Evolutionary conservation across 2,888 invertebrate species (phyloP), one percentile per base, ranked within the genome.

Genomic region (Stenolophus ochropezus): DNA sequence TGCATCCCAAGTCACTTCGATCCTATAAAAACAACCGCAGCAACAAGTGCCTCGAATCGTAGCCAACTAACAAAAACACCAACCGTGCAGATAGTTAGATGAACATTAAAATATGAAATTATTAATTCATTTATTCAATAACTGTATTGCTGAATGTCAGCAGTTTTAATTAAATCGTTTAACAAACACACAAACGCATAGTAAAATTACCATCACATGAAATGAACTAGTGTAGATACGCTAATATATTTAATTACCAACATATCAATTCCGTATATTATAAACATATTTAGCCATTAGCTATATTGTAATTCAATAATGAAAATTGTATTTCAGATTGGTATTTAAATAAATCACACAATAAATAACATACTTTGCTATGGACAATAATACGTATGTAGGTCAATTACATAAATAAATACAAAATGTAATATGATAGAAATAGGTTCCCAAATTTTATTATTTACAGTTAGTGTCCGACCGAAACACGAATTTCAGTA

Each of bases 1-100:
- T 65, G 65, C 65, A 65, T 65, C 20, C 27, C 6, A 65, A 33
- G 16, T 20, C 11, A 65, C 27, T 65, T 56, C 56, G 65, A 65
- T 65, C 65, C 27, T 4, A 18, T 14, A 65, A 65, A 33, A 65
- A 65, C 65, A 65, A 27, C 5, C 3, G 65, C 61, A 65, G 65
- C 65, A 65, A 65, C 65, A 65, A 65, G 65, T 65, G 65, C 23
- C 14, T 14, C 51, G 27, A 25, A 16, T 4, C 65, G 8, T n/a
- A 25, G 27, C 23, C 21, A 56, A 16, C n/a, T 53, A 53, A 6
- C 14, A 6, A 56, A 20, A 20, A 21, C 11, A 56, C 21, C 8
- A 21, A 56, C 11, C 1, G 56, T 14, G 18, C 1, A 4, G 5
- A 16, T 0, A 18, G 51, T 16, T 53, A 42, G 1, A 42, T 42